Percentiles rank a stretch among this genome's conserved stretches.
phyloP scores from a whole-genome alignment of 2,888 invertebrate genomes.

The Tetrapedia diversipes region DNA sequence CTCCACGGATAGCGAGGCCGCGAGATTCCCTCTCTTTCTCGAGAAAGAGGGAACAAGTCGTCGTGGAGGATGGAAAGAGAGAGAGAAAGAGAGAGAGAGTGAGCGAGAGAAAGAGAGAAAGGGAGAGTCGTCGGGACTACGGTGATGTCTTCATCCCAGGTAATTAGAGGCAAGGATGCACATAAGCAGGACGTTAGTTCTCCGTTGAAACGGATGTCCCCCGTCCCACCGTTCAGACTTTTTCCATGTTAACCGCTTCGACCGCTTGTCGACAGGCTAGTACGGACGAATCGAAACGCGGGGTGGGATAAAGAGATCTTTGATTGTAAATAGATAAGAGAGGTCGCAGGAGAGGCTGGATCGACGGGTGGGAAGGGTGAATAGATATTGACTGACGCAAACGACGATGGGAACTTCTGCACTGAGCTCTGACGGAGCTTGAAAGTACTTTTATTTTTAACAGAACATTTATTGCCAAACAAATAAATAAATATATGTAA shows the following conservation, averaged over 20 bases:
- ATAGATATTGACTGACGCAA: slow-evolving; percentile 15
- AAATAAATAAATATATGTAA: no score
- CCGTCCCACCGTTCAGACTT: slow-evolving; percentile 33
- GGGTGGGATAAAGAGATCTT: slow-evolving; percentile 30
- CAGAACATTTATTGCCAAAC: no score
- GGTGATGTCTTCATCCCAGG: slow-evolving; percentile 69
- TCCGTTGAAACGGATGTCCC: slow-evolving; percentile 67
- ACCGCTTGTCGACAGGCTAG: slow-evolving; percentile 17
- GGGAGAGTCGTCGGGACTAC: slow-evolving; percentile 39
- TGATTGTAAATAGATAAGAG: slow-evolving; percentile 14
- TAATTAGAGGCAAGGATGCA: slow-evolving; percentile 71
- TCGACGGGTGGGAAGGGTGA: slow-evolving; percentile 13
- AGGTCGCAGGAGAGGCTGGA: slow-evolving; percentile 3
- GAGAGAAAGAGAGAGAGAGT: not conserved
- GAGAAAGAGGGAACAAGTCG: not conserved
- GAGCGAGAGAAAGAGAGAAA: not conserved
- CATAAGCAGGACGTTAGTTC: slow-evolving; percentile 67
- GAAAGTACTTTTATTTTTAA: slow-evolving; percentile 27
- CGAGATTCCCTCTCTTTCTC: slow-evolving; percentile 17
- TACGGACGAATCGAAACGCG: slow-evolving; percentile 15
- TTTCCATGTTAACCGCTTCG: slow-evolving; percentile 27
- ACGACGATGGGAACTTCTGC: slow-evolving; percentile 11
- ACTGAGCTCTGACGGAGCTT: not conserved
- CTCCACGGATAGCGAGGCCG: slow-evolving; percentile 32
- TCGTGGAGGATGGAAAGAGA: no score